Conservation (phyloP, 2,797 vertebrate species). For the Streptopelia turtur region DNA sequence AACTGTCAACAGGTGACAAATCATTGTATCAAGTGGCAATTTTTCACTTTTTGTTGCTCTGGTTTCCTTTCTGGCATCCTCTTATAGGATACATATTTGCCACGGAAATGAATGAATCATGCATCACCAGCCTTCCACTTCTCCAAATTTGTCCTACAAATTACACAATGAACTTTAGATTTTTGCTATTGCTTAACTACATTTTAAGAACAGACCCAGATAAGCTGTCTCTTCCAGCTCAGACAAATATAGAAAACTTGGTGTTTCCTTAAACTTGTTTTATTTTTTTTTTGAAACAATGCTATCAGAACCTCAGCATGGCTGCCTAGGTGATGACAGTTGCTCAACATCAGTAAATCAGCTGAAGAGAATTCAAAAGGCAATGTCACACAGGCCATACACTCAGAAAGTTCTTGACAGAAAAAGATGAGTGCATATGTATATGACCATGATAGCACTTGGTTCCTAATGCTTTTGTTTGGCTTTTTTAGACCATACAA, state of each 20-base stretch:
- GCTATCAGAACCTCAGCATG: background rate
- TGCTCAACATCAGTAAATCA: background rate
- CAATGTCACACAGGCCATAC: background rate
- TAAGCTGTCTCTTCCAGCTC: background rate
- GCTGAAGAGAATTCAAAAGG: background rate
- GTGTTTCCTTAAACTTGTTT: background rate
- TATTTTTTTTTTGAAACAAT: background rate
- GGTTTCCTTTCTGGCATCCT: conserved; percentile 7
- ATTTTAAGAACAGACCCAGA: background rate
- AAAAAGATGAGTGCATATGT: background rate
- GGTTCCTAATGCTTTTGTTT: background rate
- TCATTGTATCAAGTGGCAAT: conserved; percentile 34
- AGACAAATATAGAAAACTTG: background rate
- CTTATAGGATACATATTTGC: background rate
- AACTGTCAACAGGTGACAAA: conserved; percentile 70
- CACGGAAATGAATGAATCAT: background rate
- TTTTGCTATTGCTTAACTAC: background rate
- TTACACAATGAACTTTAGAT: background rate
- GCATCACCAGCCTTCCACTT: background rate
- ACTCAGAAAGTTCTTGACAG: background rate
- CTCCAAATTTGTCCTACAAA: background rate
- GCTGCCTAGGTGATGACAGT: background rate
- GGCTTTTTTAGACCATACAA: background rate
- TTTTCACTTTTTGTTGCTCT: conserved; percentile 58
- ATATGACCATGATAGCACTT: background rate